Evolutionary conservation across 2,113 vertebrate genomes (phyloP).

Genomic region (Tylochromis polylepis): DNA sequence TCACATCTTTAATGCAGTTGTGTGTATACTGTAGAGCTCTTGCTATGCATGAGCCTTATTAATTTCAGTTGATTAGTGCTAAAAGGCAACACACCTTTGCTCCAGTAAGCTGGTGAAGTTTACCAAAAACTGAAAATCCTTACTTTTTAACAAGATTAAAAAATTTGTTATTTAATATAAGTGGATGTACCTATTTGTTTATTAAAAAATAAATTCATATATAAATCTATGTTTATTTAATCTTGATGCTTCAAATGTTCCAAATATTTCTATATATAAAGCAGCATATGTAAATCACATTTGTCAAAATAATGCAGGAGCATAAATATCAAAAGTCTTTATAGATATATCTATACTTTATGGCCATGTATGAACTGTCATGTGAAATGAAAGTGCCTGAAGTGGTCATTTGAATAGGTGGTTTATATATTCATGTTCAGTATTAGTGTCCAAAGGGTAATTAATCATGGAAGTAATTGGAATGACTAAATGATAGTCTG

Average conservation of each 20-base stretch:
- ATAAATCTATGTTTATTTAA: neutral
- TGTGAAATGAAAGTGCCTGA: conserved; percentile 11
- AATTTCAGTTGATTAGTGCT: neutral
- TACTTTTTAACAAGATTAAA: neutral
- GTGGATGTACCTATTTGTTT: neutral
- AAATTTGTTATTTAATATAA: neutral
- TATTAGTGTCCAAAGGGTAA: conserved; percentile 4
- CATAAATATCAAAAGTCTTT: neutral
- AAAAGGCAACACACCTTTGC: neutral
- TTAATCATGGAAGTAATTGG: conserved; percentile 30
- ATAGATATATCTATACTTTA: neutral
- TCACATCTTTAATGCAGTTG: neutral
- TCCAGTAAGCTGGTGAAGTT: neutral
- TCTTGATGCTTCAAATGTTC: neutral
- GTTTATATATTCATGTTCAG: neutral
- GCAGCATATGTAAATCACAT: neutral
- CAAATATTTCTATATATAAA: neutral
- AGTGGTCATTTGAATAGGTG: neutral
- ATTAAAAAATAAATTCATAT: neutral
- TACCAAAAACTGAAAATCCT: neutral
- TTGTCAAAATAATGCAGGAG: neutral
- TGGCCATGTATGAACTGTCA: conserved; percentile 17
- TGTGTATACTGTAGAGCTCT: neutral
- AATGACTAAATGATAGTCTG: neutral
- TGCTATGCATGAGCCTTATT: neutral